phyloP scores from a whole-genome alignment of 2,888 invertebrate genomes.

The Drosophila vallismaia region DNA sequence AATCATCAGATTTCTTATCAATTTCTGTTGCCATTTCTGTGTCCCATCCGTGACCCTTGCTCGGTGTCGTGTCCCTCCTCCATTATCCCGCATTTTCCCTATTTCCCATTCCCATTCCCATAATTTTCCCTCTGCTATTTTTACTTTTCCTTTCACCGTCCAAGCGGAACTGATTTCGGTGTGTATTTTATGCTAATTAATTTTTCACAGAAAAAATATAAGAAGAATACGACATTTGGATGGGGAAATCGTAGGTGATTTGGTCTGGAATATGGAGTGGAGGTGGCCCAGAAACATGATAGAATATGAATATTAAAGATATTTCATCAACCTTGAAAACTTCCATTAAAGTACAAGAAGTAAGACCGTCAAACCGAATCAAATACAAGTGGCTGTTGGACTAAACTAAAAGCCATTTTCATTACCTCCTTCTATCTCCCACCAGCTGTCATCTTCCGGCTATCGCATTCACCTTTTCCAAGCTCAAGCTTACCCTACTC shows the following conservation, averaged over 20 bases:
- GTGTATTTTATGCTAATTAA: slow-evolving; percentile 73
- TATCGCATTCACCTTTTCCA: background rate
- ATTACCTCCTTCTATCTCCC: slow-evolving; percentile 4
- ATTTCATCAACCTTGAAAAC: background rate
- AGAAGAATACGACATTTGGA: background rate
- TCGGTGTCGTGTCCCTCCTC: slow-evolving; percentile 20
- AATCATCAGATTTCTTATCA: slow-evolving; percentile 54
- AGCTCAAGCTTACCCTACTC: slow-evolving; percentile 13
- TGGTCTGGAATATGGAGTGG: background rate
- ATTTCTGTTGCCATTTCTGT: slow-evolving; percentile 39
- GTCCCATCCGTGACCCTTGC: slow-evolving; percentile 30
- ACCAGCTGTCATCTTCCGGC: slow-evolving; percentile 29
- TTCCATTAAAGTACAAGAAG: background rate
- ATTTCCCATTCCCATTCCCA: slow-evolving; percentile 13
- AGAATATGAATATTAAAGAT: background rate
- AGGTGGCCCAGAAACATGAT: background rate
- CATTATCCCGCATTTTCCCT: slow-evolving; percentile 40
- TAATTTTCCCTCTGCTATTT: slow-evolving; percentile 28
- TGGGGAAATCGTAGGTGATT: background rate
- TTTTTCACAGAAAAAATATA: slow-evolving; percentile 49
- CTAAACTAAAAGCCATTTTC: slow-evolving; percentile 1
- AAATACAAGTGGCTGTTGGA: background rate
- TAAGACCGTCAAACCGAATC: background rate
- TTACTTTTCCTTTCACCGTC: slow-evolving; percentile 42
- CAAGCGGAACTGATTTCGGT: slow-evolving; percentile 31